These are phyloP conservation scores for Masnerella sp. DNA, from an alignment of 2,888 invertebrate genomes.

Conservation along the genomic window DNA sequence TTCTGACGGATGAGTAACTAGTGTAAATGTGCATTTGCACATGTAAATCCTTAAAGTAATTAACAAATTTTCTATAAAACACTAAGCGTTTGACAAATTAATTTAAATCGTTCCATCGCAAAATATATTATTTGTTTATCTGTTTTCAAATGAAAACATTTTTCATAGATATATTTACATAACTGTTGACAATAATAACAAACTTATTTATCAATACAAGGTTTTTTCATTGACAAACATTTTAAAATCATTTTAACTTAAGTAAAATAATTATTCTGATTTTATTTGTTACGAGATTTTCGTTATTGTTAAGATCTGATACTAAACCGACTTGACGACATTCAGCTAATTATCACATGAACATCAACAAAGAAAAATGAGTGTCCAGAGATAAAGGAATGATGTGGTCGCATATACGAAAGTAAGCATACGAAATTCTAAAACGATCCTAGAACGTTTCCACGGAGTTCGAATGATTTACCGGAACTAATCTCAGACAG, in stretches of 20 bases:
- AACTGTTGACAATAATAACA: too few species aligned
- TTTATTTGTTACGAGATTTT: too few species aligned
- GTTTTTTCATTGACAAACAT: too few species aligned
- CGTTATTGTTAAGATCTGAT: constrained; percentile 33
- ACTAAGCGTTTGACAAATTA: neutral
- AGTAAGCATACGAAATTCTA: constrained; percentile 72
- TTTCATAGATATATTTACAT: too few species aligned
- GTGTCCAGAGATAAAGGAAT: constrained; percentile 61
- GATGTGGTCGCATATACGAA: constrained; percentile 63
- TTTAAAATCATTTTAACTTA: too few species aligned
- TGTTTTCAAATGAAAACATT: too few species aligned
- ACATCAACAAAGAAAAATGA: constrained; percentile 65
- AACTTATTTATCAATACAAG: too few species aligned
- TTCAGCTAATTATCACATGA: constrained; percentile 69
- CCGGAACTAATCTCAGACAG: constrained; percentile 73
- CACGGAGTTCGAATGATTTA: constrained; percentile 74
- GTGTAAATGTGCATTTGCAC: constrained; percentile 41
- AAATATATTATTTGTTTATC: too few species aligned
- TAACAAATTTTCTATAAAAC: constrained; percentile 19
- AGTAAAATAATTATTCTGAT: too few species aligned
- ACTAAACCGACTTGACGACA: constrained; percentile 43
- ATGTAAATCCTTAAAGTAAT: constrained; percentile 25
- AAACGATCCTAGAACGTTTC: constrained; percentile 69
- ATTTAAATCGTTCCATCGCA: neutral
- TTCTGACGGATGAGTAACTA: constrained; percentile 52